phyloP scores from a whole-genome alignment of 2,888 invertebrate species.

The Diaperis boleti region DNA sequence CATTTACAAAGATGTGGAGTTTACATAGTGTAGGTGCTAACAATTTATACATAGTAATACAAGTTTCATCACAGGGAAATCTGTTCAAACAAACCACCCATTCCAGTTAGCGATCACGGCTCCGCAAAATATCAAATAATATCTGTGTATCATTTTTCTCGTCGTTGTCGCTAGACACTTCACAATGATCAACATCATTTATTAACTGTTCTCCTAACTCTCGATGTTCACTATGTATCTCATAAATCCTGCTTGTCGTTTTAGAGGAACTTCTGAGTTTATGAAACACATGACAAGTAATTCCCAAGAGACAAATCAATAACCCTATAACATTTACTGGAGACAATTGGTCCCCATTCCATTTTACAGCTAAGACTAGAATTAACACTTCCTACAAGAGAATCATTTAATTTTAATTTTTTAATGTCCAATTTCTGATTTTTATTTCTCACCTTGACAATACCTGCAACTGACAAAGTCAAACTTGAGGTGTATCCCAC shows the following conservation, averaged over 20 bases:
- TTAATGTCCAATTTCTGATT: not conserved
- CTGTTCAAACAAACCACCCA: not conserved
- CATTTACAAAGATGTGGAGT: too few species aligned
- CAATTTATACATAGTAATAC: slow-evolving; percentile 4
- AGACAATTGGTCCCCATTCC: slow-evolving; percentile 88
- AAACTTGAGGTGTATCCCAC: slow-evolving; percentile 95
- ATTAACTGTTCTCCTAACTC: slow-evolving; percentile 60
- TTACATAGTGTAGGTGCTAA: slow-evolving; percentile 23
- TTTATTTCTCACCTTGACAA: slow-evolving; percentile 88
- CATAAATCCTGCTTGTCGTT: slow-evolving; percentile 45
- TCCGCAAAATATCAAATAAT: slow-evolving; percentile 67
- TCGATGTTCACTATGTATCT: slow-evolving; percentile 51
- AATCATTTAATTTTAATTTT: slow-evolving; percentile 7
- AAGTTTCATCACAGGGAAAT: slow-evolving; percentile 23
- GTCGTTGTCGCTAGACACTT: slow-evolving; percentile 56
- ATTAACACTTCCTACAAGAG: slow-evolving; percentile 89
- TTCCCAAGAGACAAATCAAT: slow-evolving; percentile 88
- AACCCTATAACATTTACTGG: slow-evolving; percentile 87
- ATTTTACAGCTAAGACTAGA: slow-evolving; percentile 86
- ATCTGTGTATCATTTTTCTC: slow-evolving; percentile 67
- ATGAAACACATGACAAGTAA: slow-evolving; percentile 84
- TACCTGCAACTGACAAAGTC: slow-evolving; percentile 94
- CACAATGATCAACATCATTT: slow-evolving; percentile 47
- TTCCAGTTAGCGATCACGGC: slow-evolving; percentile 60
- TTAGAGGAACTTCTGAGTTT: slow-evolving; percentile 66